A percentile compares a stretch with the other conserved stretches of the same genome.
Conservation (phyloP, 2,113 vertebrate species). For the Leuciscus idus region DNA sequence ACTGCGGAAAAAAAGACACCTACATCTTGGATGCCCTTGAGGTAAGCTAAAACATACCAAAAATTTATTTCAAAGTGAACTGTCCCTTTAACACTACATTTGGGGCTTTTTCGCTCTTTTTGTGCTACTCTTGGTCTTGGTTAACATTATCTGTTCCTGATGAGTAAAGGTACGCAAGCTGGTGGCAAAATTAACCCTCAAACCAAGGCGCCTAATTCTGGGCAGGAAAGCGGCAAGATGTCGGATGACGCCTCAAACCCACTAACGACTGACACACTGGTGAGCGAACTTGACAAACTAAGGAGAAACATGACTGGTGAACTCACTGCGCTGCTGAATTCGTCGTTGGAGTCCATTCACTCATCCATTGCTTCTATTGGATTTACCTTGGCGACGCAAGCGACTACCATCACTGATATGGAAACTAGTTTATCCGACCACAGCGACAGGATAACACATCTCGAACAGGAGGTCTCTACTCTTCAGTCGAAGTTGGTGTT, state of each 20-base stretch:
- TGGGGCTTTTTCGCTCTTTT: neutral
- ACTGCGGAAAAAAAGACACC: too few relatives aligned
- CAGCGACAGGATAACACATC: neutral
- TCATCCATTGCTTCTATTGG: neutral
- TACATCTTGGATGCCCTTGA: too few relatives aligned
- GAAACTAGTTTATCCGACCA: neutral
- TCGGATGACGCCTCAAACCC: neutral
- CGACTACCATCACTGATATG: neutral
- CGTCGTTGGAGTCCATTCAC: conserved; percentile 31
- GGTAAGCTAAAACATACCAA: too few relatives aligned
- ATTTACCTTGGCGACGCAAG: neutral
- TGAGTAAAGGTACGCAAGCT: neutral
- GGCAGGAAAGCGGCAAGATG: neutral
- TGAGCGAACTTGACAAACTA: neutral
- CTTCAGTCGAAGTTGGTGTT: neutral
- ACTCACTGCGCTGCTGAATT: neutral
- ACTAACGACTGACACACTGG: neutral
- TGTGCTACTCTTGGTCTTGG: neutral
- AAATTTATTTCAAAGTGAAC: too few relatives aligned
- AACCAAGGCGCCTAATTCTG: neutral
- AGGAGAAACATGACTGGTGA: neutral
- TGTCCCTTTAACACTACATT: neutral
- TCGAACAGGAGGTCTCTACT: too few relatives aligned
- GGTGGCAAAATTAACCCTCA: neutral
- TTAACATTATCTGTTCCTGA: neutral